phyloP scores from a whole-genome alignment of 2,113 vertebrate species.

The Chaetura pelagica region DNA sequence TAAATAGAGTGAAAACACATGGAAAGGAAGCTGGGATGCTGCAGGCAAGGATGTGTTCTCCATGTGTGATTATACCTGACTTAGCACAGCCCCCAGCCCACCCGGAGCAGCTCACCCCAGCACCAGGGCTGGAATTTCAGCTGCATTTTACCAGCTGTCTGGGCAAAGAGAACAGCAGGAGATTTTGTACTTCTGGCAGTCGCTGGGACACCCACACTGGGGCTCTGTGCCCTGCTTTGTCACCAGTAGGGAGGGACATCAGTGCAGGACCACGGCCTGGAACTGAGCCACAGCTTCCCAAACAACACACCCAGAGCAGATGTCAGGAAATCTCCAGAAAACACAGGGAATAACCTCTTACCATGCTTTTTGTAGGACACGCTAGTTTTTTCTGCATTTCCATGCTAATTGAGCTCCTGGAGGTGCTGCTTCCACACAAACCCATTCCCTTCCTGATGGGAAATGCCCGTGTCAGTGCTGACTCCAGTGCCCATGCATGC shows the following conservation, averaged over 20 bases:
- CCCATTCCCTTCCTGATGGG: not conserved
- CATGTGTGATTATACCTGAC: accelerated
- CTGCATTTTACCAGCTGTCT: too few species aligned
- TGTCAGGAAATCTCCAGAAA: not conserved
- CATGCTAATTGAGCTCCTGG: constrained; percentile 22
- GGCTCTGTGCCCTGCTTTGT: not conserved
- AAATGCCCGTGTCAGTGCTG: constrained; percentile 24
- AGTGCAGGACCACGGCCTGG: not conserved
- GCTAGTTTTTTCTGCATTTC: not conserved
- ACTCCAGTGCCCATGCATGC: not conserved
- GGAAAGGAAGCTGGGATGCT: not conserved
- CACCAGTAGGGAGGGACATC: not conserved
- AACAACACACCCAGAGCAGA: not conserved
- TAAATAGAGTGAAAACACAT: accelerated
- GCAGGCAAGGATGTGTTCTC: not conserved
- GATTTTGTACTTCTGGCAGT: not conserved
- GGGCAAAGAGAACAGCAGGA: not conserved
- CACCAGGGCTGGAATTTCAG: too few species aligned
- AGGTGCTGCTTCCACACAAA: not conserved
- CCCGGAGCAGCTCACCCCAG: not conserved
- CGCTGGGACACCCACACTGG: not conserved
- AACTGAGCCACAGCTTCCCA: accelerated
- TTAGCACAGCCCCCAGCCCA: accelerated
- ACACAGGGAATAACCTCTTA: not conserved
- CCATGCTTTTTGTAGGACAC: not conserved